Evolutionary conservation across 2,113 vertebrate species (phyloP).

Genomic region (Neogobius melanostomus): DNA sequence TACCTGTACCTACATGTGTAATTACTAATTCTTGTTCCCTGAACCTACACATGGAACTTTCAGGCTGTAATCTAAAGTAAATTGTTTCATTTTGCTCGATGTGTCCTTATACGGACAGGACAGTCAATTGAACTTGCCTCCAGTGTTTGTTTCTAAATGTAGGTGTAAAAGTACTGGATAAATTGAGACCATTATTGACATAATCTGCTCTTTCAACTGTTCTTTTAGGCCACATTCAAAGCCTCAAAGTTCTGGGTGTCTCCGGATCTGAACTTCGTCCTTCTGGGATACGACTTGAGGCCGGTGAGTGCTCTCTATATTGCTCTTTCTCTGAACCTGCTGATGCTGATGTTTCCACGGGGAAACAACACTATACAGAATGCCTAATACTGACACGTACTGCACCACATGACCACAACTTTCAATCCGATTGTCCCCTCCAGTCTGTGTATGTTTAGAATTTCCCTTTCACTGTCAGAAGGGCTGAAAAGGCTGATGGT

Average conservation of each 20-base stretch:
- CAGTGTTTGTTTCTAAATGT: no score
- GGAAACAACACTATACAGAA: neutral
- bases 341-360: slow-evolving; percentile 14
- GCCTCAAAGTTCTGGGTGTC: slow-evolving; percentile 90
- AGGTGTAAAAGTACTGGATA: no score
- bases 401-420: neutral
- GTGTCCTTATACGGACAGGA: no score
- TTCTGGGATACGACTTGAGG: slow-evolving; percentile 90
- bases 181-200: neutral
- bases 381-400: neutral
- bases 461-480: neutral
- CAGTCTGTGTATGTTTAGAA: neutral
- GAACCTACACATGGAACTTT: no score
- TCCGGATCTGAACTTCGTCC: slow-evolving; percentile 89
- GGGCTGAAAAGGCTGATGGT: no score
- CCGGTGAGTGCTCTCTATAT: slow-evolving; percentile 79
- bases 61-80: no score
- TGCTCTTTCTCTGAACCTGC: slow-evolving; percentile 1
- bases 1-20: no score
- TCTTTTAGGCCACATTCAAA: slow-evolving; percentile 86
- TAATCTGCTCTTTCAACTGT: neutral
- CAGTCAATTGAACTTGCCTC: no score
- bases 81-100: no score
- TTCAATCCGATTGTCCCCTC: neutral
- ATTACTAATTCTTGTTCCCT: no score